Percentiles rank a stretch among this genome's conserved stretches.
Conservation (phyloP, 2,888 invertebrate genomes). For the Frankliniella fusca region DNA sequence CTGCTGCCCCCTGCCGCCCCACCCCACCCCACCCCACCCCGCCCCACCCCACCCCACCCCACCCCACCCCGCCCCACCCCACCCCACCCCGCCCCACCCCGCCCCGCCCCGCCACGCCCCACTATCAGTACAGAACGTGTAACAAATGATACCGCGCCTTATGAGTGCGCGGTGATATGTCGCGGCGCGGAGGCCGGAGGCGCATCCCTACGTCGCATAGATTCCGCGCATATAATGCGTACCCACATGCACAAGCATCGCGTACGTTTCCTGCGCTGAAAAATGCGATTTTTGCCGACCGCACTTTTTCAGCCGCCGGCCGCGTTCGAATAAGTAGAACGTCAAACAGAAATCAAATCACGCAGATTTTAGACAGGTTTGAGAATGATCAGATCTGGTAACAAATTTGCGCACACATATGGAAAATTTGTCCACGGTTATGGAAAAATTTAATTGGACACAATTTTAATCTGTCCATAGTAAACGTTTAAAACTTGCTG, state of each 20-base stretch:
- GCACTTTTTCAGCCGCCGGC: neutral
- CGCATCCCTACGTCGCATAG: neutral
- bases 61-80: neutral
- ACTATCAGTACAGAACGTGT: slow-evolving; percentile 5
- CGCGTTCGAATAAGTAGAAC: no score
- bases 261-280: neutral
- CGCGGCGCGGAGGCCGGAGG: no score
- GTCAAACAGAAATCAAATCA: no score
- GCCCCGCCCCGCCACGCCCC: neutral
- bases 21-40: neutral
- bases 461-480: no score
- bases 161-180: neutral
- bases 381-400: no score
- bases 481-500: no score
- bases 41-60: neutral
- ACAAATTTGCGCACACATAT: no score
- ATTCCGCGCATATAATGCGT: neutral
- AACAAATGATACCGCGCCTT: slow-evolving; percentile 7
- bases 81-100: neutral
- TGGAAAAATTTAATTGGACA: no score
- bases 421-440: no score
- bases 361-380: no score
- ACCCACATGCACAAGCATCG: no score
- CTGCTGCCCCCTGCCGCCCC: neutral
- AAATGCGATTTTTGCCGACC: neutral